These are phyloP conservation scores for Hipposideros armiger DNA, from an alignment of 2,113 vertebrate genomes.

Conservation along the genomic window DNA sequence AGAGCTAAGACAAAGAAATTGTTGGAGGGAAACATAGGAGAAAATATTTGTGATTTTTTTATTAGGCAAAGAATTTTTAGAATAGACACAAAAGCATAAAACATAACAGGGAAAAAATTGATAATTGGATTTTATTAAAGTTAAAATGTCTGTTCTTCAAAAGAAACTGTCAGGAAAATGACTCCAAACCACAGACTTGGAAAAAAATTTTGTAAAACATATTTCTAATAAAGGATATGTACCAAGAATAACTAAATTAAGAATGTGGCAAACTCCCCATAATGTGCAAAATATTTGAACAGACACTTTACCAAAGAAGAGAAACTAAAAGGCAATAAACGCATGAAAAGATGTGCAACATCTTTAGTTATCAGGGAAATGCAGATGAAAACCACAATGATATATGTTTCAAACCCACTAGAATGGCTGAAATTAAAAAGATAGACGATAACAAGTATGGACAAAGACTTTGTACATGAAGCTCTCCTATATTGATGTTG, in stretches of 20 bases:
- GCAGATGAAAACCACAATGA: not conserved
- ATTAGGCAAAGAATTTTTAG: constrained; percentile 1
- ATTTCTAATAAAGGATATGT: not conserved
- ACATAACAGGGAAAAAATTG: not conserved
- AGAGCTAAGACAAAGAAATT: not conserved
- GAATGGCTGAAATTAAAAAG: not conserved
- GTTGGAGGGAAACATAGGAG: not conserved
- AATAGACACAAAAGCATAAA: not conserved
- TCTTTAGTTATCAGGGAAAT: not conserved
- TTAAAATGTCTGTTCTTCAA: constrained; percentile 10
- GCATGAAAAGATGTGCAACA: not conserved
- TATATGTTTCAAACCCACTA: not conserved
- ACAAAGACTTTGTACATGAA: not conserved
- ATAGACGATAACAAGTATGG: not conserved
- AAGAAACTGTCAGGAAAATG: constrained; percentile 33
- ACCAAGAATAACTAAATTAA: constrained; percentile 24
- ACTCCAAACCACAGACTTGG: not conserved
- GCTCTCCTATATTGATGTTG: not conserved
- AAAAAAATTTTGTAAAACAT: not conserved
- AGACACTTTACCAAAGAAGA: not conserved
- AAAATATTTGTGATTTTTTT: constrained; percentile 18
- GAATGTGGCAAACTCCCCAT: not conserved
- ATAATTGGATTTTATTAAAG: not conserved
- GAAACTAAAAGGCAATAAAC: not conserved
- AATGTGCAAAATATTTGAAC: not conserved